Evolutionary conservation across 2,888 invertebrate genomes (phyloP).

Genomic region (Drosophila ezoana): DNA sequence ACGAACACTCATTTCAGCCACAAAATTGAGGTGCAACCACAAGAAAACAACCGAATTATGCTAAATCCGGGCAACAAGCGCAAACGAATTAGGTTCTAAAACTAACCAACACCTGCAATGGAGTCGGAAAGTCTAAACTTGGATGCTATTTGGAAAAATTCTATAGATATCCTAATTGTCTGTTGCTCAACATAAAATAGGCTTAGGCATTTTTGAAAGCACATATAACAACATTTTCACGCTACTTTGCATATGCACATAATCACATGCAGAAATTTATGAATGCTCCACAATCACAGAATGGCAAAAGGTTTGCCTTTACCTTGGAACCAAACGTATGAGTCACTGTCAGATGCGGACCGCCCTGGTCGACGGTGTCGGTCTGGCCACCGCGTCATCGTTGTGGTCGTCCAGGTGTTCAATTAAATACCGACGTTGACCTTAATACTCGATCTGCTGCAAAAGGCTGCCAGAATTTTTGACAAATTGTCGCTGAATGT

Average conservation of each 20-base stretch:
- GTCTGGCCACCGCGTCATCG: slow-evolving; percentile 43
- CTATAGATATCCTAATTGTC: background rate
- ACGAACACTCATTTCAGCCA: slow-evolving; percentile 60
- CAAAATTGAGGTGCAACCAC: slow-evolving; percentile 53
- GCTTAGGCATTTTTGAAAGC: slow-evolving; percentile 6
- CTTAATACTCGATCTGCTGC: slow-evolving; percentile 70
- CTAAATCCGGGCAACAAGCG: slow-evolving; percentile 38
- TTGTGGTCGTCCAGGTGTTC: slow-evolving; percentile 72
- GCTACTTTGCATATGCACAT: slow-evolving; percentile 22
- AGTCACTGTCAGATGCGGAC: slow-evolving; percentile 46
- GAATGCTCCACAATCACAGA: slow-evolving; percentile 34
- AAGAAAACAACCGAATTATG: slow-evolving; percentile 61
- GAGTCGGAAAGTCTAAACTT: background rate
- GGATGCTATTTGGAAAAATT: background rate
- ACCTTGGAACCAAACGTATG: slow-evolving; percentile 47
- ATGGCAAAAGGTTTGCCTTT: slow-evolving; percentile 58
- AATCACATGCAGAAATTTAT: slow-evolving; percentile 43
- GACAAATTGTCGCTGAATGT: slow-evolving; percentile 76
- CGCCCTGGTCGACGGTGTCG: slow-evolving; percentile 35
- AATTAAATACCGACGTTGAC: slow-evolving; percentile 77
- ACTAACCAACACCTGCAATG: slow-evolving; percentile 35
- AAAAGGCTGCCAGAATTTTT: slow-evolving; percentile 73
- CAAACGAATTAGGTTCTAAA: slow-evolving; percentile 24
- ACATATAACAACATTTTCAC: background rate
- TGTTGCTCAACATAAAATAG: background rate